Evolutionary conservation across 2,888 invertebrate species (phyloP), one percentile per base, ranked within the genome.

Genomic region (Diogma glabrata): DNA sequence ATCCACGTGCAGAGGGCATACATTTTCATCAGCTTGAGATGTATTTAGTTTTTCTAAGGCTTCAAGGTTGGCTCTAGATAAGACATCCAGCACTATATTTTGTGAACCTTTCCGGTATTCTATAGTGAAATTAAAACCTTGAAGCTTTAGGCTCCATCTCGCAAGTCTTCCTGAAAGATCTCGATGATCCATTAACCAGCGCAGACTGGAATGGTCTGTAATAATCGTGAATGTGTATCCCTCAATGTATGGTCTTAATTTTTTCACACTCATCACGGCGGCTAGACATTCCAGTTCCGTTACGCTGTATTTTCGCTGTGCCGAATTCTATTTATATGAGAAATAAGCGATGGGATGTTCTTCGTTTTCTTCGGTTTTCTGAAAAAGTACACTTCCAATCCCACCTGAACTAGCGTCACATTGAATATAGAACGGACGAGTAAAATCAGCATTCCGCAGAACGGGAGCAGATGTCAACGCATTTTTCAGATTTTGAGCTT

Each of bases 401-500:
- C 28, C 28, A 28, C 28, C n/a, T 28, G 28, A 12, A 28, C 28
- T 28, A 28, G 28, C 28, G 28, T 28, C 28, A 28, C 28, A 28
- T n/a, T 28, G 28, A 3, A 28, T 28, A 3, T 3, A 28, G 28
- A 28, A 28, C 10, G 10, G 28, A 28, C 28, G 28, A 12, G 28
- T 12, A 28, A 28, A 28, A 4, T 28, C 28, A 28, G 28, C 28
- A 28, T 28, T 28, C 3, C 28, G 28, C 28, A 28, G 4, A 28
- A 28, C 28, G 10, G 28, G 30, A 19, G 47, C 28, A 7, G 47
- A 12, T 2, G 47, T 30, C 9, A 48, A 17, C 10, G 26, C 19
- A 10, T 10, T 14, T 40, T 55, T 54, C 0, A 54, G 19, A 7
- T 23, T 1, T 8, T 36, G 24, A 7, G 51, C 50, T 46, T 12